Percentiles rank a stretch among this genome's conserved stretches.
phyloP scores from a whole-genome alignment of 2,888 invertebrate species.

The Anticlea derivata region DNA sequence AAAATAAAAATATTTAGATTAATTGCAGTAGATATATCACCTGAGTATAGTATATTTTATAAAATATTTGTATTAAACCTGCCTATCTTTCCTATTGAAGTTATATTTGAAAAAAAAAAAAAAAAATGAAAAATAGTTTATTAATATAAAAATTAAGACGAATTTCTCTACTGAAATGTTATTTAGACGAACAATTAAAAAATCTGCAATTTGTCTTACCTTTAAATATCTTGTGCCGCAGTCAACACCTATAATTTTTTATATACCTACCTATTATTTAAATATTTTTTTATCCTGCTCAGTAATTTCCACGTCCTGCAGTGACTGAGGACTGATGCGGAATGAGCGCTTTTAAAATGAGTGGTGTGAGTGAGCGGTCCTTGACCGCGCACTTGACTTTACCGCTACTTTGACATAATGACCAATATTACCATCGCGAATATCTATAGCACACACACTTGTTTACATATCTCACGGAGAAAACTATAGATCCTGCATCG shows the following conservation, averaged over 20 bases:
- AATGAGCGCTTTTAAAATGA: slow-evolving; percentile 51
- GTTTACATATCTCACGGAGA: slow-evolving; percentile 24
- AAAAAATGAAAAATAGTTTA: too few species aligned
- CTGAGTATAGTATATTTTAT: too few species aligned
- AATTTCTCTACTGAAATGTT: too few species aligned
- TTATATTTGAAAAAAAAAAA: too few species aligned
- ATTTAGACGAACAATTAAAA: too few species aligned
- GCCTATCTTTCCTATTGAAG: too few species aligned
- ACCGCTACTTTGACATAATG: slow-evolving; percentile 71
- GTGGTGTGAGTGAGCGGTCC: slow-evolving; percentile 45
- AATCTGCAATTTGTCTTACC: too few species aligned
- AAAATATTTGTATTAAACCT: too few species aligned
- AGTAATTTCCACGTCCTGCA: slow-evolving; percentile 43
- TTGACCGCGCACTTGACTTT: slow-evolving; percentile 70
- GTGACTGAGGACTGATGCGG: slow-evolving; percentile 44
- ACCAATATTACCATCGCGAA: slow-evolving; percentile 53
- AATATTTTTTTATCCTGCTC: background rate
- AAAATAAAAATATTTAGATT: too few species aligned
- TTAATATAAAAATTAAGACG: too few species aligned
- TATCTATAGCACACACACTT: slow-evolving; percentile 27
- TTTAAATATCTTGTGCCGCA: background rate
- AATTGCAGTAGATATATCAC: too few species aligned
- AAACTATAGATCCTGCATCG: background rate
- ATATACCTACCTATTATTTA: background rate
- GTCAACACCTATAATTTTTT: background rate